These are phyloP conservation scores for Mechanitis mazaeus DNA, from an alignment of 2,888 invertebrate species.

Conservation along the genomic window DNA sequence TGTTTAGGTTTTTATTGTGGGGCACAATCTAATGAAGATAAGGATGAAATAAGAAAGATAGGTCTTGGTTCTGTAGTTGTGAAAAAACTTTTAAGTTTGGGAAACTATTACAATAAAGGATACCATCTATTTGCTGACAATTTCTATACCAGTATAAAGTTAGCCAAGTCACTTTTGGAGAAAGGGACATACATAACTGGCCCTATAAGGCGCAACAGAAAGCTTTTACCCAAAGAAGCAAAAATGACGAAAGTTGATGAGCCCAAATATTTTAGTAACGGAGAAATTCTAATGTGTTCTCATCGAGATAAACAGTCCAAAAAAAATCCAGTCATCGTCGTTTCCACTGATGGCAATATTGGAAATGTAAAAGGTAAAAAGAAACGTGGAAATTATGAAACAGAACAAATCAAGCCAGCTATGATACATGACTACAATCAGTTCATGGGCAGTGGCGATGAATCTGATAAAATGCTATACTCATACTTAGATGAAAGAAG, in stretches of 20 bases:
- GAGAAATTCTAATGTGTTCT: conserved; percentile 29
- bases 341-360: conserved; percentile 28
- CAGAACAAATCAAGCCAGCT: conserved; percentile 23
- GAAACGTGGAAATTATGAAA: conserved; percentile 19
- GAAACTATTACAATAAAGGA: conserved; percentile 35
- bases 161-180: conserved; percentile 26
- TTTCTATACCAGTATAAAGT: conserved; percentile 32
- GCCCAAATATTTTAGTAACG: conserved; percentile 24
- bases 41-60: too few relatives aligned
- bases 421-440: conserved; percentile 31
- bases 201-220: conserved; percentile 24
- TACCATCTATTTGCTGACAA: conserved; percentile 32
- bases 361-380: conserved; percentile 23
- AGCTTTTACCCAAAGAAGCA: conserved; percentile 27
- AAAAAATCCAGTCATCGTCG: conserved; percentile 28
- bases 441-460: conserved; percentile 33
- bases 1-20: conserved; percentile 32
- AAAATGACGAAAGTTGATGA: conserved; percentile 26
- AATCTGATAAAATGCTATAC: conserved; percentile 35
- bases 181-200: neutral
- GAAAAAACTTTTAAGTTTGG: conserved; percentile 6
- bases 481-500: conserved; percentile 32
- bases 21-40: too few relatives aligned
- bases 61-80: too few relatives aligned
- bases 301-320: conserved; percentile 32